Base-by-base conservation (phyloP, 2,113 vertebrate species). In the Anarrhichthys ocellatus region DNA sequence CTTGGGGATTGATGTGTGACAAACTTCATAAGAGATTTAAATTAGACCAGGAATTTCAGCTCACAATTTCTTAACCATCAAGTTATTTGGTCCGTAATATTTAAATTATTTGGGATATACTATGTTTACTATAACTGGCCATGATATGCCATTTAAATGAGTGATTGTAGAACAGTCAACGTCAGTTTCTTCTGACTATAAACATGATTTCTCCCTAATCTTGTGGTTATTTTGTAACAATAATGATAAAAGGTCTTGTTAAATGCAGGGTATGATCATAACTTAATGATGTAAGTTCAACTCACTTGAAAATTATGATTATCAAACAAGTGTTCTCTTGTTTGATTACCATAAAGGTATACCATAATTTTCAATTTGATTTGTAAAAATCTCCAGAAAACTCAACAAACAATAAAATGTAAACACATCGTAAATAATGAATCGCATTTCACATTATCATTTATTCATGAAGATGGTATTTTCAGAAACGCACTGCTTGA, bases 381-480 rank as follows among this genome's bases (percentile, higher is more conserved):
- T 62, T 62, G 6, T 50, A 38, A 50, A 9, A 46, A 48, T 48
- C 11, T 48, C 22, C 20, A 24, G 29, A 36, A 52, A 52, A 63
- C 9, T 36, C 29, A 17, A n/a, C 40, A 63, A 24, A 63, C 14
- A 74, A 48, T 50, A 15, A 74, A 63, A 48, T 15, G 6, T 36
- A 36, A 48, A 63, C 27, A 22, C 44, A 32, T 24, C 24, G 20
- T 62, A 24, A 48, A 74, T n/a, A 48, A 62, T 61, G 3, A 61
- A 44, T 59, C 44, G 15, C n/a, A 44, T 44, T 73, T 73, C 17
- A 27, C 3, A 9, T 29, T 15, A 46, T 62, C 9, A 73, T 6
- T 74, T 74, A 62, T 34, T 74, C 13, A 50, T 50, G 29, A 36
- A 11, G 29, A 75, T 63, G 44, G 48, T 36, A 20, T 32, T 46